Conservation (phyloP, 2,113 vertebrate species). For the Eolophus roseicapilla region DNA sequence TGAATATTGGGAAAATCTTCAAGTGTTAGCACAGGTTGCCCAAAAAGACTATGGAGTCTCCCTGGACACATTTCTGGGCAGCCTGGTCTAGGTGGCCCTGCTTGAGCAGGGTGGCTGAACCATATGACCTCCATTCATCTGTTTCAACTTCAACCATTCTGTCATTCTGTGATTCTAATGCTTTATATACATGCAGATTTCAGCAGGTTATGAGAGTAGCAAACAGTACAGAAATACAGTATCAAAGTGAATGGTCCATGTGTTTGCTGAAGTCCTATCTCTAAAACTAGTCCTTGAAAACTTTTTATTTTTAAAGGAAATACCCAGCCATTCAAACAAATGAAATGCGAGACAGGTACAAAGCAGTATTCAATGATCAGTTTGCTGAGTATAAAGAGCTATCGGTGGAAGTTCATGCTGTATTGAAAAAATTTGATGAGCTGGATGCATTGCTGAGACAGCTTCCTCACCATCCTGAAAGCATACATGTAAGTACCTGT, state of each 20-base stretch:
- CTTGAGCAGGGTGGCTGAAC: background rate
- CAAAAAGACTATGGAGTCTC: background rate
- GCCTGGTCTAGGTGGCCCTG: background rate
- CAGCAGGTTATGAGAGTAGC: background rate
- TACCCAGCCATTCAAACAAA: conserved; percentile 86
- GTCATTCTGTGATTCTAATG: background rate
- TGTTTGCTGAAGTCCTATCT: background rate
- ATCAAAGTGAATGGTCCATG: background rate
- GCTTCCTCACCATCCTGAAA: conserved; percentile 78
- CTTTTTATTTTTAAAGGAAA: conserved; percentile 75
- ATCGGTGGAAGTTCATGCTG: conserved; percentile 84
- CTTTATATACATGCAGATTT: background rate
- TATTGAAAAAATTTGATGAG: conserved; percentile 84
- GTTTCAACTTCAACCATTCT: background rate
- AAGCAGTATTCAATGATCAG: conserved; percentile 95
- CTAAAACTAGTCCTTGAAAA: background rate
- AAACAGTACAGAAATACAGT: background rate
- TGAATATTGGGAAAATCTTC: background rate
- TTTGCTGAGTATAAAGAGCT: conserved; percentile 95
- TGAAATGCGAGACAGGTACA: conserved; percentile 90
- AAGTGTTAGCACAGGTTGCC: background rate
- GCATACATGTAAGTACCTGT: conserved; percentile 77
- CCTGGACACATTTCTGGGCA: background rate
- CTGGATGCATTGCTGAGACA: conserved; percentile 85
- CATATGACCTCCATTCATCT: accelerated